Evolutionary conservation across 2,888 invertebrate genomes (phyloP), one percentile per base, ranked within the genome.

Genomic region (Imbricaverruca yamaguchii): DNA sequence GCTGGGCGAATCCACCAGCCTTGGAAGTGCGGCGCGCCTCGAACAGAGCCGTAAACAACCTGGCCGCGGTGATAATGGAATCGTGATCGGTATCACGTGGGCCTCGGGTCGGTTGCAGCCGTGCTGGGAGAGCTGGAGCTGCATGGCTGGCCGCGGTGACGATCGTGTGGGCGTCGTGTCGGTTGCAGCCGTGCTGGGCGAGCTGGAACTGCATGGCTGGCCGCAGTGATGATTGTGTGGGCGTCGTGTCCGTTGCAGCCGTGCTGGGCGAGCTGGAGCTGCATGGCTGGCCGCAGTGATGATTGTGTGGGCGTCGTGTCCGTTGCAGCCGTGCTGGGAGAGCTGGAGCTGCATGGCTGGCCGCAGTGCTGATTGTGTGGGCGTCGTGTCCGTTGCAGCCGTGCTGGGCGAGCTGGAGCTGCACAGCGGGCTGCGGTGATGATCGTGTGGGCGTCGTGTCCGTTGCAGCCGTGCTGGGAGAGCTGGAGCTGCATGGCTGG

Each of bases 221-320:
- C 57, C 78, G 13, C 0, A 25, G 18, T 78, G n/a, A n/a, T n/a
- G n/a, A n/a, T 39, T 4, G 39, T 39, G 39, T 39, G 39, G 39
- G 39, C 39, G 39, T 39, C 39, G 39, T 39, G 39, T 39, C 39
- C 4, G 39, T 39, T 39, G 0, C 57, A 82, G 82, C 81, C 78
- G 81, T 81, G 59, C 82, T 83, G 63, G 83, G 83, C 7, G 67
- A 81, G 53, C 57, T 83, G 61, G 57, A 55, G 13, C 80, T 83
- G 10, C 81, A 82, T 57, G 83, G 83, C 0, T 15, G 25, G 25
- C 57, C 78, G 13, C 0, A 25, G 18, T 78, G n/a, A n/a, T n/a
- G n/a, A n/a, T 39, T 4, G 39, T 39, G 39, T 39, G 39, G 39
- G 39, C 39, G 39, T 39, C 39, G 39, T 39, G 39, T 39, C 39